Evolutionary conservation across 2,888 invertebrate genomes (phyloP).

Genomic region (Drosophila histrio): DNA sequence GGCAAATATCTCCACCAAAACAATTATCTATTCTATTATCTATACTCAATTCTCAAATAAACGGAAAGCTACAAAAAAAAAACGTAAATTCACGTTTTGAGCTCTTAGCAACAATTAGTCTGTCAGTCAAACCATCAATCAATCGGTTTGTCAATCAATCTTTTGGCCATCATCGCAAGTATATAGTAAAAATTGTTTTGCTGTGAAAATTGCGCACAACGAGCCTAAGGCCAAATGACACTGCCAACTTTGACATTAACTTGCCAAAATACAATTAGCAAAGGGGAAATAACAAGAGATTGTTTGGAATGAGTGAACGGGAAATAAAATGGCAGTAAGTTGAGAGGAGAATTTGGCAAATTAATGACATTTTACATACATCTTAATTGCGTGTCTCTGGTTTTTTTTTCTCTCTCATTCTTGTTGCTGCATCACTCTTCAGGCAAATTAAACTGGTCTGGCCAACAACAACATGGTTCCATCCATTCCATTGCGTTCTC

Average conservation of each 20-base stretch:
- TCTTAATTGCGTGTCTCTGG: slow-evolving; percentile 57
- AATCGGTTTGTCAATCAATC: background rate
- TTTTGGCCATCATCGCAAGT: background rate
- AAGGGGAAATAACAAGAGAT: background rate
- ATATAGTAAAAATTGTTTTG: background rate
- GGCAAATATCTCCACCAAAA: background rate
- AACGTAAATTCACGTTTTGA: background rate
- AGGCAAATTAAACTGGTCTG: slow-evolving; percentile 21
- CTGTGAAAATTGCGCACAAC: background rate
- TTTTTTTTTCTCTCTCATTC: slow-evolving; percentile 26
- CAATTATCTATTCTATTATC: background rate
- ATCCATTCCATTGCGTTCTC: background rate
- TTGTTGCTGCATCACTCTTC: slow-evolving; percentile 34
- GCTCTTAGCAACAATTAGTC: background rate
- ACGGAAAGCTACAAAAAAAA: background rate
- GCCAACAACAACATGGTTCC: background rate
- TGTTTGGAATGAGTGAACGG: no score
- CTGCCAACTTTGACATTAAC: slow-evolving; percentile 8
- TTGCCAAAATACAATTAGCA: slow-evolving; percentile 30
- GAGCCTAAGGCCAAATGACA: background rate
- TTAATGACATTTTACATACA: slow-evolving; percentile 63
- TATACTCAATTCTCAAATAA: background rate
- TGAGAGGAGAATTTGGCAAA: slow-evolving; percentile 25
- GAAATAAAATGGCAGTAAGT: background rate
- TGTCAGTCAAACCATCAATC: background rate